phyloP scores from a whole-genome alignment of 2,113 vertebrate genomes.

The Hyaena hyaena region DNA sequence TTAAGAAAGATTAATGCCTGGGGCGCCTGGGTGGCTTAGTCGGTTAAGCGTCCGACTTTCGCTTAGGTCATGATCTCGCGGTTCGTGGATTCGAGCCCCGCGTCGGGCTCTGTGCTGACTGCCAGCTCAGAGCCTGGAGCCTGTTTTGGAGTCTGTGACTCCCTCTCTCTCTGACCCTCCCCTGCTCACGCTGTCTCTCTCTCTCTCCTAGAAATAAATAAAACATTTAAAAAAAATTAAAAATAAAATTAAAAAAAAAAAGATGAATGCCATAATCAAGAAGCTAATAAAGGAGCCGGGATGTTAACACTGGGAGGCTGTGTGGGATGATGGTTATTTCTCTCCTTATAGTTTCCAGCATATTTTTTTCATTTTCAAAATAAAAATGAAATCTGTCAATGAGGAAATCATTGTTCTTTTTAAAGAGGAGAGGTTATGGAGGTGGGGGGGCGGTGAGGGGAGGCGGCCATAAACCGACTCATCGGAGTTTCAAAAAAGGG shows the following conservation, averaged over 20 bases:
- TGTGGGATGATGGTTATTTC: fast-evolving
- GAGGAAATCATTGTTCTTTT: neutral
- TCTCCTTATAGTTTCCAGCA: neutral
- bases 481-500: neutral
- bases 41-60: too few relatives aligned
- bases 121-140: too few relatives aligned
- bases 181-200: too few relatives aligned
- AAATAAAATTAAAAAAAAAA: neutral
- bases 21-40: too few relatives aligned
- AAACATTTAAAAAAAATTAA: too few relatives aligned
- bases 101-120: too few relatives aligned
- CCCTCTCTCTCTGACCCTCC: too few relatives aligned
- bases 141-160: too few relatives aligned
- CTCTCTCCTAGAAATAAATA: too few relatives aligned
- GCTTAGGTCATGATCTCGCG: too few relatives aligned
- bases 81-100: too few relatives aligned
- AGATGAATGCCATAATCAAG: neutral
- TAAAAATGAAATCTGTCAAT: neutral
- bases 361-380: neutral
- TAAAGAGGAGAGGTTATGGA: neutral
- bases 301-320: neutral
- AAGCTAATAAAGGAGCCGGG: neutral
- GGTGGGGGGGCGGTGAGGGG: too few relatives aligned
- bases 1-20: neutral
- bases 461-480: neutral